Base-by-base conservation (phyloP, 2,113 vertebrate genomes). In the Propithecus coquereli region DNA sequence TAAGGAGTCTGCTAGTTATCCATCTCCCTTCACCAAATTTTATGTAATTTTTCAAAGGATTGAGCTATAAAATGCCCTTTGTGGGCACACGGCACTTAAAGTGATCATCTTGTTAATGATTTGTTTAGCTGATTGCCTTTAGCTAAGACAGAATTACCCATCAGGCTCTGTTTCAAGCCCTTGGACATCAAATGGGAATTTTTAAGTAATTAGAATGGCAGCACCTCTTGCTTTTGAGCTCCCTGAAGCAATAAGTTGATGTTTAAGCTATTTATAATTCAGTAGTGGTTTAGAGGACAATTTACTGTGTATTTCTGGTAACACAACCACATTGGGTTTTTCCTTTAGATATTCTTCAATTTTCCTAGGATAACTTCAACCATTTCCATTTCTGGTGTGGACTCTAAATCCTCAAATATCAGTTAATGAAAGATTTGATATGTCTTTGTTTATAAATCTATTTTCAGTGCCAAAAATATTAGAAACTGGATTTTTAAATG, bases 171-270 rank as follows among this genome's bases (percentile, higher is more conserved):
- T 94, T 94, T 94, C 74, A 96, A 90, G 70, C 16, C 52, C n/a
- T 96, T 95, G 86, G 89, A 91, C 57, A 91, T 79, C 82, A 94
- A 94, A 88, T 74, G 77, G 37, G 91, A 87, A 88, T 71, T 94
- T 96, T 97, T 63, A 91, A 95, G 68, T 70, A 95, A 91, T 96
- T 97, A 91, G 37, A 95, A 94, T 63, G 50, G 54, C 74, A 82
- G 27, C 22, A 86, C 66, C 89, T 95, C 89, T 96, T 93, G 43
- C 77, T 95, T 96, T 96, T 91, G 94, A 95, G 89, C 85, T 86
- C 54, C 89, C 82, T 43, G 61, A 96, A 93, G 89, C 50, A 90
- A 89, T 89, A 95, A 93, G 70, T 71, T 95, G 52, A 76, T 93
- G 37, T 54, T 96, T 92, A 95, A 94, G 83, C 43, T 94, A 94